Evolutionary conservation across 1,140 invertebrate species (phyloP), one percentile per base, ranked within the genome.

Genomic region (Episyrphus balteatus): DNA sequence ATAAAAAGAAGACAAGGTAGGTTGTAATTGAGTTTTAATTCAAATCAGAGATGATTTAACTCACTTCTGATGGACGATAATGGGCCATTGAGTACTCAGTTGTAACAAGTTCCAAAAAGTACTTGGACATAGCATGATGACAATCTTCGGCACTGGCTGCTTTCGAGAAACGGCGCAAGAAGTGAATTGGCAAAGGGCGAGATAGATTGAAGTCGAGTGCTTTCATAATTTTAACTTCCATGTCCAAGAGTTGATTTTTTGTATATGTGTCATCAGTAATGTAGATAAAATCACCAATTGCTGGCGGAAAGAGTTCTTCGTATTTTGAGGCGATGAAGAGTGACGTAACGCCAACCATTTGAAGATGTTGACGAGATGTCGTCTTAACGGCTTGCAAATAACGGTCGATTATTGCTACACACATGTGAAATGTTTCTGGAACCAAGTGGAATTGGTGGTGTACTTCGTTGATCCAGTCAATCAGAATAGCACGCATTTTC

Each of bases 401-500:
- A 56, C 89, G 75, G 72, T 98, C 94, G 52, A 96, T 78, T 17
- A 94, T 85, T 44, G 84, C 81, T 40, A 96, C 81, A 39, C 89
- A 83, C 54, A 97, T 71, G 66, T 92, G 91, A 21, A 96, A 79
- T 3, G 93, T 97, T 70, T 98, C 94, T 55, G 86, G 80, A n/a
- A 86, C 70, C 12, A 97, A 71, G 51, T 81, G 80, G 63, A 97
- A 98, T 62, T 90, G 84, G 49, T 77, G 70, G 60, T 96, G 92
- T 12, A 97, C 90, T 61, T 95, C 90, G 17, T 94, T 83, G 19
- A 98, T 70, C 94, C 94, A 98, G 67, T 98, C 91, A 50, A 98
- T 75, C 1, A 94, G 72, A 33, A 93, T 84, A 8, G 81, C 73
- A 49, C 95, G 78, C 92, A 97, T 97, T 59, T 82, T 84, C 0